Evolutionary conservation across 2,888 invertebrate genomes (phyloP).

Genomic region (Trichogramma evanescens): DNA sequence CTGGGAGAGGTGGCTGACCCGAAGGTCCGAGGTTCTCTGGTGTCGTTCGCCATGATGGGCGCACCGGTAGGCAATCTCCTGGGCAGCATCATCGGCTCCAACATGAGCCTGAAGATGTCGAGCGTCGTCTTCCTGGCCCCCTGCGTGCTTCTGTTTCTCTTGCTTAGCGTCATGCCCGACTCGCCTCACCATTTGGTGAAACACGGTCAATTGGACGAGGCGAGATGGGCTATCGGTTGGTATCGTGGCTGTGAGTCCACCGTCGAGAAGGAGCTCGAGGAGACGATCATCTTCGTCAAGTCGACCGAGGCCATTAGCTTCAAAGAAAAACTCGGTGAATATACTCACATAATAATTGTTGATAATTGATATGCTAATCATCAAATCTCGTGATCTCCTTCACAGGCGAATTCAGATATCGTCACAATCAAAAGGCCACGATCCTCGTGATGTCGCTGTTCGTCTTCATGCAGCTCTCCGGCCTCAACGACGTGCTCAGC

Average conservation of each 20-base stretch:
- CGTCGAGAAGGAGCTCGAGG: background rate
- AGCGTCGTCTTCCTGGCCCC: background rate
- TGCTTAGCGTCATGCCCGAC: constrained; percentile 23
- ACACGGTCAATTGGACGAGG: constrained; percentile 2
- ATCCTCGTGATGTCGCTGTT: constrained; percentile 25
- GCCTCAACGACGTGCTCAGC: constrained; percentile 27
- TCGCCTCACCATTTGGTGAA: constrained; percentile 31
- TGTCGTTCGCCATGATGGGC: constrained; percentile 9
- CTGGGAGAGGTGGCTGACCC: constrained; percentile 35
- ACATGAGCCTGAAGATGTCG: background rate
- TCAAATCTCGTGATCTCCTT: too few species aligned
- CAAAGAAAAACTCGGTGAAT: too few species aligned
- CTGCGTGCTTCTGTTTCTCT: background rate
- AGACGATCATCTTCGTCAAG: background rate
- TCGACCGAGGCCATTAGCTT: background rate
- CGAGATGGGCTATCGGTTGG: constrained; percentile 10
- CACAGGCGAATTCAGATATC: background rate
- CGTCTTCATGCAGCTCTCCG: constrained; percentile 34
- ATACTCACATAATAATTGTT: too few species aligned
- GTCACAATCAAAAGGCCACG: constrained; percentile 23
- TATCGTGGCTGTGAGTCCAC: background rate
- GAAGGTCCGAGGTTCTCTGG: constrained; percentile 31
- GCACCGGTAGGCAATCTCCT: too few species aligned
- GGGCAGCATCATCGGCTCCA: background rate
- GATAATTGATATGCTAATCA: background rate